Evolutionary conservation across 1,140 invertebrate genomes (phyloP).

Genomic region (Papilio helenus): DNA sequence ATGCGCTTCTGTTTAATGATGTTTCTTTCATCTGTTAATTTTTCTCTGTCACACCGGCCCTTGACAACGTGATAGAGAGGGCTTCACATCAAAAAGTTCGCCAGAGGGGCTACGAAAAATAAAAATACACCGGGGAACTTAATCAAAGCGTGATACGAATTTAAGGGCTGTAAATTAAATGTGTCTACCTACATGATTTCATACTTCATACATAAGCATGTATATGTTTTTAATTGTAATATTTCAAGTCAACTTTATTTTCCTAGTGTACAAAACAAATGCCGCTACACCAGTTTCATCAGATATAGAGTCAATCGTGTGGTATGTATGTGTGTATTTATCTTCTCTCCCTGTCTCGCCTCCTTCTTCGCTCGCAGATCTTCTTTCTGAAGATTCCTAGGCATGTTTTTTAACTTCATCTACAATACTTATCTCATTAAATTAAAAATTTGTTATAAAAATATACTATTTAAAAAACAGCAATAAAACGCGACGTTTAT

Average conservation of each 20-base stretch:
- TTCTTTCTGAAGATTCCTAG: background rate
- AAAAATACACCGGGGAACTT: constrained; percentile 54
- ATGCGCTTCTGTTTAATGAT: constrained; percentile 30
- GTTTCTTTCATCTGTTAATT: constrained; percentile 54
- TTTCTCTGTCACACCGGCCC: constrained; percentile 64
- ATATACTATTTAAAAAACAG: background rate
- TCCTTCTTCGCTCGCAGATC: background rate
- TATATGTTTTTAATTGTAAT: background rate
- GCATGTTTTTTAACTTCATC: background rate
- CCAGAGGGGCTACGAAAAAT: constrained; percentile 71
- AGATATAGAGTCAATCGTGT: too few species aligned
- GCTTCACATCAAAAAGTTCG: constrained; percentile 62
- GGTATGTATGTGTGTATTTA: too few species aligned
- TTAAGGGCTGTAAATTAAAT: background rate
- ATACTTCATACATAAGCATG: background rate
- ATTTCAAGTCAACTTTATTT: too few species aligned
- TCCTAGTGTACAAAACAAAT: too few species aligned
- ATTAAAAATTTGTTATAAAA: constrained; percentile 8
- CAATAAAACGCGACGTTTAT: constrained; percentile 2
- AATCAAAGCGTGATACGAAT: constrained; percentile 1
- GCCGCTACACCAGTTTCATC: too few species aligned
- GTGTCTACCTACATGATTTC: background rate
- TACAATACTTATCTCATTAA: background rate
- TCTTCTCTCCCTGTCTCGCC: background rate
- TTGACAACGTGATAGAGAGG: constrained; percentile 65